Evolutionary conservation across 2,888 invertebrate genomes (phyloP), one percentile per base, ranked within the genome.

Genomic region (Siphlonurus alternatus): DNA sequence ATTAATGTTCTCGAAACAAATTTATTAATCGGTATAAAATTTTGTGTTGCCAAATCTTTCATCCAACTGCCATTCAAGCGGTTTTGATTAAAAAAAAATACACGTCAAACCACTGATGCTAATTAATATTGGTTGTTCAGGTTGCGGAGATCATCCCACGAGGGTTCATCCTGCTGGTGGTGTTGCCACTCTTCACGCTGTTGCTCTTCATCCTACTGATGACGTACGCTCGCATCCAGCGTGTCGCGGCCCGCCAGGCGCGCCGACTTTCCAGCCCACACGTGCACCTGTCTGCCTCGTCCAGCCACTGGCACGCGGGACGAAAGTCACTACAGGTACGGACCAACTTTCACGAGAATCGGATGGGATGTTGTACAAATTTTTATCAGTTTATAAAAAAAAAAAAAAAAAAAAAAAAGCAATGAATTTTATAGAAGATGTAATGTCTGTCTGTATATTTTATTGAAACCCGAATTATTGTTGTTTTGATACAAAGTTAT

Each of bases 141-240:
- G 7, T 38, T 5, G 38, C 38, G 15, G 7, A 38, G 7, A 38
- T 38, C 38, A 15, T 38, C 38, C 38, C 38, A 10, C 5, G 15
- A 38, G 38, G 38, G 5, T 78, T 76, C 67, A 72, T 76, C 56
- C 75, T 73, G 62, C 75, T 73, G 64, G 73, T 84, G 23, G 76
- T 89, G 67, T 84, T 84, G 59, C 89, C 89, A 0, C 82, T 85
- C 74, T 87, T 89, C 73, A 79, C 82, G 0, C 76, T 86, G 54
- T 83, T 88, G 67, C 89, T 89, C 88, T 73, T 85, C 69, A 83
- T 83, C 69, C 87, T 89, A 85, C 79, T 88, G 69, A 73, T 86
- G 61, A 78, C 89, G 65, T 89, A 90, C 75, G 83, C 84, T 80
- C 80, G 86, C 70, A 90, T 90, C 71, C 88, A 87, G 84, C 79